Base-by-base conservation (phyloP, 2,888 invertebrate genomes). In the Noctua janthe region DNA sequence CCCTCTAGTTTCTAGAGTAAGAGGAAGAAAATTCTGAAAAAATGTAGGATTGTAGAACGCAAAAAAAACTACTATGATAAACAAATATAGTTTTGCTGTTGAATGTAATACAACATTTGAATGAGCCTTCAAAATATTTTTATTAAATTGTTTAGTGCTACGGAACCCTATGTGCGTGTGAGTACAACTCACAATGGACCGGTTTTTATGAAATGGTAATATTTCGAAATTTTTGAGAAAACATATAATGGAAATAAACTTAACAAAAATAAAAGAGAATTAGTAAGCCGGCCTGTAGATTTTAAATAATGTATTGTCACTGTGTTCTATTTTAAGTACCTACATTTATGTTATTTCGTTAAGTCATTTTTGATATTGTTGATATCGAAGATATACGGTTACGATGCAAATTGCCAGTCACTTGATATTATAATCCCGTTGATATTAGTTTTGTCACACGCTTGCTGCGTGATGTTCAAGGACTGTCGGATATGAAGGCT, bases 321-420 rank as follows among this genome's bases (percentile, higher is more conserved):
- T 43, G 72, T 66, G n/a, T 47, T 49, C 10, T 35, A 35, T 56
- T 69, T 76, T 7, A 56, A 43, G 43, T 23, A 23, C 29, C 62
- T 62, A 62, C 62, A 8, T 62, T 77, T 74, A 15, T 69, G 47
- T 69, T 69, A 74, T 74, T 78, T 29, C 23, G 39, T 20, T 29
- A 3, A 70, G 74, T 74, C 15, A 56, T 74, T 74, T 82, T 29
- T 54, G 51, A 39, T 81, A 82, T n/a, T 56, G 17, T 72, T 80
- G 56, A 35, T 71, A 80, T 56, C 20, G 39, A 51, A 47, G 47
- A 56, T 79, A 73, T 47, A n/a, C 0, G 49, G 10, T n/a, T 17
- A 29, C 6, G 7, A 6, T 72, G 10, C 39, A 54, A 64, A 20
- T 39, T 82, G 82, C 75, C 11, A 74, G 81, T 82, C 81, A 81